Evolutionary conservation across 1,140 invertebrate species (phyloP).

Genomic region (Pseudomyrmex dendroicus): DNA sequence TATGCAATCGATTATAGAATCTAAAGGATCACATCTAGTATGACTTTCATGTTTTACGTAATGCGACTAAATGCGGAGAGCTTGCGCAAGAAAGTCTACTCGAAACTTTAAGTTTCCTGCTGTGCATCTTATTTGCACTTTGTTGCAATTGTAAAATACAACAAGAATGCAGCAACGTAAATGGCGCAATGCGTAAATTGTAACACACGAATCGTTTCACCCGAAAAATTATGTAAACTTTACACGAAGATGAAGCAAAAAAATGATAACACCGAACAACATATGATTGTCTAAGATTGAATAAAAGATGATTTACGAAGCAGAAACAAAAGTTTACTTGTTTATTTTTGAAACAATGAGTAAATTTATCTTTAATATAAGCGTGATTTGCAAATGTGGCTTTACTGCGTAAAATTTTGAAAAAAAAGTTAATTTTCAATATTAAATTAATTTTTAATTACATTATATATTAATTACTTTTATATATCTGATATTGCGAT

Average conservation of each 20-base stretch:
- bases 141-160: background rate
- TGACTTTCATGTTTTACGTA: constrained; percentile 62
- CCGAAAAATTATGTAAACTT: constrained; percentile 7
- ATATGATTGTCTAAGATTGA: background rate
- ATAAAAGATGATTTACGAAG: no score
- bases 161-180: background rate
- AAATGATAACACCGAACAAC: background rate
- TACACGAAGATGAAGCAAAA: background rate
- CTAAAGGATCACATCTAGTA: constrained; percentile 33
- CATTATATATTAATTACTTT: no score
- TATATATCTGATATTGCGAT: background rate
- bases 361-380: background rate
- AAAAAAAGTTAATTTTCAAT: no score
- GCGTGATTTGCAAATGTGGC: no score
- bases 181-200: background rate
- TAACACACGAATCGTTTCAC: background rate
- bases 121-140: background rate
- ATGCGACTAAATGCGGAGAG: constrained; percentile 20
- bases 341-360: background rate
- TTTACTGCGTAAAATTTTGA: no score
- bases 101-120: background rate
- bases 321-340: background rate
- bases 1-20: constrained; percentile 60
- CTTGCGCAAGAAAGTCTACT: constrained; percentile 49
- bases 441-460: background rate